Evolutionary conservation across 2,113 vertebrate species (phyloP).

Genomic region (Uria lomvia): DNA sequence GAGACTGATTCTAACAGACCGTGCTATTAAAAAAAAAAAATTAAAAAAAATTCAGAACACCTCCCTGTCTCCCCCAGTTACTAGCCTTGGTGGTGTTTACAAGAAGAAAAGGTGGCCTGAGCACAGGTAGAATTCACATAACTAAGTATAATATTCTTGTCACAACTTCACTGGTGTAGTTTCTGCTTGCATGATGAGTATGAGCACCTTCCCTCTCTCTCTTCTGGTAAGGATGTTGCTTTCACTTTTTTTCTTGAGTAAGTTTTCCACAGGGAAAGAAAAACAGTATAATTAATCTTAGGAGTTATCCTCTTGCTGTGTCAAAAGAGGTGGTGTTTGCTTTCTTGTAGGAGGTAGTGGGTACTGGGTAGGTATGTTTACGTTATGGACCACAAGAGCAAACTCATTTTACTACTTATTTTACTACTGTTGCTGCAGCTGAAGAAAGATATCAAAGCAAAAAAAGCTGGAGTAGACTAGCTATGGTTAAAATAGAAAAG

Average conservation of each 20-base stretch:
- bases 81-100: neutral
- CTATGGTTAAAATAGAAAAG: neutral
- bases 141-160: neutral
- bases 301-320: neutral
- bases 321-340: constrained; percentile 16
- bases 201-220: neutral
- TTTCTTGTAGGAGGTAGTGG: neutral
- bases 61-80: rapidly evolving
- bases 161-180: neutral
- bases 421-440: neutral
- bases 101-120: neutral
- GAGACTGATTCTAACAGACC: neutral
- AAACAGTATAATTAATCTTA: constrained; percentile 26
- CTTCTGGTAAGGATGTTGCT: neutral
- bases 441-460: neutral
- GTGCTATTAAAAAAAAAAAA: neutral
- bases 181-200: neutral
- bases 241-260: neutral
- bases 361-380: neutral
- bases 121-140: neutral
- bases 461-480: neutral
- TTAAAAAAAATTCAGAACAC: no score
- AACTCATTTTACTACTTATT: neutral
- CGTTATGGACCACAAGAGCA: neutral
- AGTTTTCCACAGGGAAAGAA: neutral